A percentile compares a stretch with the other conserved stretches of the same genome.
phyloP scores from a whole-genome alignment of 2,888 invertebrate genomes.

The Spilosoma lubricipeda region DNA sequence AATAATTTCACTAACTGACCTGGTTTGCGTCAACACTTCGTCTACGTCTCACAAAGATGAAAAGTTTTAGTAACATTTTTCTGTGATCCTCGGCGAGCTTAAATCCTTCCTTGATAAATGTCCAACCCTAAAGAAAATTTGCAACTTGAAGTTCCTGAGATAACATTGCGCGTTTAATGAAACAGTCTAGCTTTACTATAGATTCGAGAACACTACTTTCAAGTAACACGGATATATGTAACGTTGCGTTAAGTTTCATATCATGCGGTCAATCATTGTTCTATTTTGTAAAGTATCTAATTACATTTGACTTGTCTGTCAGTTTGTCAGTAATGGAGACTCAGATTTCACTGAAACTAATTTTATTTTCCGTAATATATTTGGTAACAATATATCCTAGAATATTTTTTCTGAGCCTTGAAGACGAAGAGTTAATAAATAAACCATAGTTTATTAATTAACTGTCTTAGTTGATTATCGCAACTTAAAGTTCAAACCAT shows the following conservation, averaged over 20 bases:
- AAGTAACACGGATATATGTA: not conserved
- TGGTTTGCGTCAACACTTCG: no score
- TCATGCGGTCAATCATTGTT: conserved; percentile 24
- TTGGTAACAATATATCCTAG: conserved; percentile 12
- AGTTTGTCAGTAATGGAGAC: conserved; percentile 10
- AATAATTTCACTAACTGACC: not conserved
- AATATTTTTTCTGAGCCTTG: not conserved
- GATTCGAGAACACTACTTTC: not conserved
- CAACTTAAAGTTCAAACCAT: not conserved
- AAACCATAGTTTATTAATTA: not conserved
- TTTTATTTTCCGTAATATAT: conserved; percentile 36
- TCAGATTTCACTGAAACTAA: conserved; percentile 27
- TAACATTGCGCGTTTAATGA: no score
- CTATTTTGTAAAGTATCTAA: conserved; percentile 25
- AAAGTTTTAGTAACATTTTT: no score
- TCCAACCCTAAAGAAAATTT: no score
- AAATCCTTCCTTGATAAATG: no score
- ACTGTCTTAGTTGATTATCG: not conserved
- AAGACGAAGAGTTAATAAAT: no score
- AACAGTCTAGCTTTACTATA: no score
- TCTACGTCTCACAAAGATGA: no score
- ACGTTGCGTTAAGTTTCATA: conserved; percentile 7
- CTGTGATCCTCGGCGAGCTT: no score
- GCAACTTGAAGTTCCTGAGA: no score
- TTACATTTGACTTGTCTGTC: not conserved